Percentiles rank a stretch among this genome's conserved stretches.
These are phyloP conservation scores for Lampris megalopsis DNA, from an alignment of 2,113 vertebrate species.

Conservation along the genomic window DNA sequence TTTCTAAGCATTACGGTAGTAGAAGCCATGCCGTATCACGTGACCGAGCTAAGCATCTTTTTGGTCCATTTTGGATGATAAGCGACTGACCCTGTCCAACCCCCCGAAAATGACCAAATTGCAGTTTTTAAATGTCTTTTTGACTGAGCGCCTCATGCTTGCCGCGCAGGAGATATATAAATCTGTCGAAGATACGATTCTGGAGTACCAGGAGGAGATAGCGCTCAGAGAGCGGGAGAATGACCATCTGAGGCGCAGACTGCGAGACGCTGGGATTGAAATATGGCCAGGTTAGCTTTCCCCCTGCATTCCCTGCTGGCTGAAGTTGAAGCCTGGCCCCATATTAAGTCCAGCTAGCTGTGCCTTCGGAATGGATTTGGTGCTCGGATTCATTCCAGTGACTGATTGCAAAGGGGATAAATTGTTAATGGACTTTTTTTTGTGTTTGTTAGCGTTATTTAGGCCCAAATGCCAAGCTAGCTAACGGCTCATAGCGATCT, in stretches of 20 bases:
- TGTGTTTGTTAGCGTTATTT: background rate
- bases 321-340: constrained; percentile 14
- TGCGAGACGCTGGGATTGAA: constrained; percentile 80
- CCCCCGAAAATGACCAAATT: constrained; percentile 79
- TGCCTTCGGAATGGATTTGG: background rate
- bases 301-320: constrained; percentile 23
- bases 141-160: constrained; percentile 82
- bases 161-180: constrained; percentile 84
- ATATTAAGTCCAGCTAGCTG: background rate
- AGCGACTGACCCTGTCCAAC: constrained; percentile 30
- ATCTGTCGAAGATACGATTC: constrained; percentile 80
- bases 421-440: background rate
- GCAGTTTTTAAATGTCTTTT: constrained; percentile 79
- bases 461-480: background rate
- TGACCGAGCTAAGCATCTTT: constrained; percentile 69
- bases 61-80: constrained; percentile 71
- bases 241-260: constrained; percentile 79
- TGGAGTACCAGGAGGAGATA: constrained; percentile 83
- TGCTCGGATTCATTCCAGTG: background rate
- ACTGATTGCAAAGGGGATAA: background rate
- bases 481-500: constrained; percentile 19
- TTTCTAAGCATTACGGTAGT: constrained; percentile 24
- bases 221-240: constrained; percentile 81
- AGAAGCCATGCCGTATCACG: constrained; percentile 67
- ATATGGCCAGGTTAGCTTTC: constrained; percentile 80